A percentile compares a stretch with the other conserved stretches of the same genome.
phyloP scores from a whole-genome alignment of 2,888 invertebrate genomes.

The Brenthis daphne region DNA sequence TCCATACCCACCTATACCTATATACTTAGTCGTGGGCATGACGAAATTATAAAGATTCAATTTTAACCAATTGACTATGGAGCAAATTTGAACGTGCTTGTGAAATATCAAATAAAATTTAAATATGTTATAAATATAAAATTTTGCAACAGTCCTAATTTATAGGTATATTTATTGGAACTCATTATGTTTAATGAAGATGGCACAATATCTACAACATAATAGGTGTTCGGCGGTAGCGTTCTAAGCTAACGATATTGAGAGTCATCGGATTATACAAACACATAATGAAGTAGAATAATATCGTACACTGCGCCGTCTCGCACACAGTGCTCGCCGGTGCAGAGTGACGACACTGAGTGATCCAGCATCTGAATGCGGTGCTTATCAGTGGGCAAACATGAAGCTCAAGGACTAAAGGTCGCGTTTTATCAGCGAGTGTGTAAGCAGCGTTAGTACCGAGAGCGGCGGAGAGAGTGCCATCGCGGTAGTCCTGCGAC shows the following conservation, averaged over 20 bases:
- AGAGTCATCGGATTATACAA: too few relatives aligned
- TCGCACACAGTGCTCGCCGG: not conserved
- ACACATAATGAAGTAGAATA: too few relatives aligned
- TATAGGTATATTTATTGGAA: not conserved
- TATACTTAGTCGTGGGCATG: too few relatives aligned
- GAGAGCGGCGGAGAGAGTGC: conserved; percentile 7
- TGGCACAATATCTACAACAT: not conserved
- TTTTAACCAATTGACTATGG: too few relatives aligned
- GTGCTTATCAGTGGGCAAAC: conserved; percentile 1
- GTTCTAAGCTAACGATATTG: too few relatives aligned
- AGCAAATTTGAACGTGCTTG: too few relatives aligned
- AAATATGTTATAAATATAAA: not conserved
- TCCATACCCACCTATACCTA: too few relatives aligned
- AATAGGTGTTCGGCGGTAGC: too few relatives aligned
- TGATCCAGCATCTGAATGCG: not conserved
- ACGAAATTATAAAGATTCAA: too few relatives aligned
- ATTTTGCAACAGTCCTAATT: too few relatives aligned
- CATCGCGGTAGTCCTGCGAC: conserved; percentile 30
- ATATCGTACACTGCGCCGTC: too few relatives aligned
- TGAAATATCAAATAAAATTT: too few relatives aligned
- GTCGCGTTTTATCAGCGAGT: conserved; percentile 15
- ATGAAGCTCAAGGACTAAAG: conserved; percentile 1
- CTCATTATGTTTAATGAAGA: conserved; percentile 5
- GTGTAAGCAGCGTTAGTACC: conserved; percentile 1
- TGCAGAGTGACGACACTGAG: not conserved